phyloP scores from a whole-genome alignment of 2,113 vertebrate species.

The Gymnorhina tibicen region DNA sequence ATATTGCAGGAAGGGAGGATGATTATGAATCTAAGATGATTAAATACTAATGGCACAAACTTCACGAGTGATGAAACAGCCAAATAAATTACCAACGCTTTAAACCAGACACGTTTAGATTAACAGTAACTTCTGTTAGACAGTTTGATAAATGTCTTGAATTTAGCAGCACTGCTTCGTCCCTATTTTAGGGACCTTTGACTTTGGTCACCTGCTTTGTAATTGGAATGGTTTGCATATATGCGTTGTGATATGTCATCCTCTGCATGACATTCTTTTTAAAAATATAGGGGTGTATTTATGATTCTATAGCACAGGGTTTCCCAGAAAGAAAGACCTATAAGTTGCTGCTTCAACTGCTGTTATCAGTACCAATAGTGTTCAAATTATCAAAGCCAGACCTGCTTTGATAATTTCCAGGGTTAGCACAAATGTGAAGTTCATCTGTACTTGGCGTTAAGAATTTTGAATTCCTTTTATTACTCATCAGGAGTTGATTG shows the following conservation, averaged over 20 bases:
- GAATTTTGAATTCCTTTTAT: not conserved
- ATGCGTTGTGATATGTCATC: not conserved
- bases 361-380: not conserved
- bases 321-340: not conserved
- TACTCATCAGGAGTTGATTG: not conserved
- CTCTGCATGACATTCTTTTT: not conserved
- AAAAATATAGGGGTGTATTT: not conserved
- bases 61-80: conserved; percentile 62
- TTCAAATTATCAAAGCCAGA: not conserved
- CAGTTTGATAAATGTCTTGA: conserved; percentile 60
- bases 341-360: not conserved
- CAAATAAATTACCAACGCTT: conserved; percentile 55
- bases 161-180: not conserved
- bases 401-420: not conserved
- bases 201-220: conserved; percentile 12
- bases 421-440: not conserved
- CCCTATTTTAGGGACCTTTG: conserved; percentile 23
- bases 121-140: conserved; percentile 56
- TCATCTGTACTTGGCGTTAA: not conserved
- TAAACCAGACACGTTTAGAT: conserved; percentile 63
- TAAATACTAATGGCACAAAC: conserved; percentile 64
- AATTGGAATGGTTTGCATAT: not conserved
- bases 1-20: conserved; percentile 16
- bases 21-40: conserved; percentile 64
- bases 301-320: not conserved